These are phyloP conservation scores for Benitochromis conjunctus DNA, from an alignment of 2,113 vertebrate genomes.

Conservation along the genomic window DNA sequence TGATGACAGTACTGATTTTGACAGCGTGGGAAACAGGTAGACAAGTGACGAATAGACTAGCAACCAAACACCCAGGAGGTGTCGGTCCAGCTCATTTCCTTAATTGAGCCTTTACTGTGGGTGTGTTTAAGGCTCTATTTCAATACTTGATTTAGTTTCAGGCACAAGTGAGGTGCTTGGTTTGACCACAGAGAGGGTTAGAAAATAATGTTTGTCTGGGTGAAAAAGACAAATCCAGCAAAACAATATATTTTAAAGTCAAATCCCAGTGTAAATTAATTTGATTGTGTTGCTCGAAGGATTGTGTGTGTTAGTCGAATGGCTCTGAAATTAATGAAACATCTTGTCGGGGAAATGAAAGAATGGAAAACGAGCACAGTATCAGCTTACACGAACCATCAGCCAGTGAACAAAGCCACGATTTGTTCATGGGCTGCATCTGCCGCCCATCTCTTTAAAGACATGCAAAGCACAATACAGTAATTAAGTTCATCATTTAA, in stretches of 20 bases:
- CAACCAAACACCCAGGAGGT: not conserved
- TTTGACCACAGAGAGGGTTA: not conserved
- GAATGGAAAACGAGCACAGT: not conserved
- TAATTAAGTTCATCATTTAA: not conserved
- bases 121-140: not conserved
- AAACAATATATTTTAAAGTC: not conserved
- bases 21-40: not conserved
- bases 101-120: not conserved
- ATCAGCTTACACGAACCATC: not conserved
- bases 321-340: not conserved
- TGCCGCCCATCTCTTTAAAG: not conserved
- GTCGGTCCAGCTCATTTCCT: not conserved
- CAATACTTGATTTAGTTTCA: not conserved
- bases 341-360: not conserved
- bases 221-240: not conserved
- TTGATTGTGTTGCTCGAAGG: not conserved
- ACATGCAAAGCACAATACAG: not conserved
- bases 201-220: not conserved
- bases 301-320: not conserved
- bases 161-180: not conserved
- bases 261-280: not conserved
- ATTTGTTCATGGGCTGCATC: not conserved
- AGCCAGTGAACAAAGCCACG: not conserved
- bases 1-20: not conserved
- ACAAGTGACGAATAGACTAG: not conserved